Evolutionary conservation across 1,140 invertebrate genomes (phyloP), one percentile per base, ranked within the genome.

Genomic region (Ips typographus): DNA sequence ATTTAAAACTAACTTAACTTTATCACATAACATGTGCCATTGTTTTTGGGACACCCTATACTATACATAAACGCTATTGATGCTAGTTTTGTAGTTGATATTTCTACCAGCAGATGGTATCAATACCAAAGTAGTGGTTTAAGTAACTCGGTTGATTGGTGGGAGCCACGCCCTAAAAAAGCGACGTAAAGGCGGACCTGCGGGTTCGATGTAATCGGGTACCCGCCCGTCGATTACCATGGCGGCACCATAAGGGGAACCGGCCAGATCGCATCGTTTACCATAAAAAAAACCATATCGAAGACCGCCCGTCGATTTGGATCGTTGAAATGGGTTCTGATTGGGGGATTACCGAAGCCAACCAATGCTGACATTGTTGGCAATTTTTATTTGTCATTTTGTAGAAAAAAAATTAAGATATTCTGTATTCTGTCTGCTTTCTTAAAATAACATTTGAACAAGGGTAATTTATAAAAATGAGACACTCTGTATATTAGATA

Each of bases 271-370:
- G 6, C 6, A 49, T 49, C 44, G 22, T 49, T 49, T 49, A 49
- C 44, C 44, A 49, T 49, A 6, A 22, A 8, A 6, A 8, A 8
- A 8, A 49, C 44, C 44, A 49, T 49, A 22, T 22, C 22, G 44
- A 49, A 49, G 44, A 49, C 44, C 44, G 44, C 44, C 44, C 3
- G 44, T 22, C 44, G 44, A 22, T 49, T 49, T 8, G 6, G 44
- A 8, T 49, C 7, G 22, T 8, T 49, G 6, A 49, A 6, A 22
- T 49, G 44, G 44, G 22, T 8, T 49, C 44, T 49, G 44, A 49
- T 49, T 49, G 22, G 44, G 44, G 44, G 44, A 49, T 49, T 3
- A 49, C 44, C 44, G 44, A 49, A 22, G 44, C 44, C 44, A 49
- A 49, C 44, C 44, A 49, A 22, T 22, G 7, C 22, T 6, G 22